Conservation (phyloP, 2,888 invertebrate species). For the Sussaba pulchella region DNA sequence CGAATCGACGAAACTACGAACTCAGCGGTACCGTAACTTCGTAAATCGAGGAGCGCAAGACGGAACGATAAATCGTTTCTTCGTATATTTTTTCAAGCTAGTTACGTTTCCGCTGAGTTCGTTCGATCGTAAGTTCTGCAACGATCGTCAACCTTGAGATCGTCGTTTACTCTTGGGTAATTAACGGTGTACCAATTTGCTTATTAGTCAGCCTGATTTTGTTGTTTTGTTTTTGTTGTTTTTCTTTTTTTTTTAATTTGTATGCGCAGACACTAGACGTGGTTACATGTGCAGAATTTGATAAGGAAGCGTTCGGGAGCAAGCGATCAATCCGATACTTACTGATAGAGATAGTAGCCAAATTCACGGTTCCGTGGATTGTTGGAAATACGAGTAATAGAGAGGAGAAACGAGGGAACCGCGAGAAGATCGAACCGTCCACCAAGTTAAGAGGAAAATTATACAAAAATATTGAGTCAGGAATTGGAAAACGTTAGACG, state of each 20-base stretch:
- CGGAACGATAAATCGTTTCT: no score
- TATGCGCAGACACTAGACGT: slow-evolving; percentile 6
- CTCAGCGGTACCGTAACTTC: slow-evolving; percentile 44
- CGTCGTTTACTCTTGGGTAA: slow-evolving; percentile 35
- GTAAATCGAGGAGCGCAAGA: no score
- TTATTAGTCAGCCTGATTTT: slow-evolving; percentile 44
- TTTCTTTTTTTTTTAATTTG: slow-evolving; percentile 20
- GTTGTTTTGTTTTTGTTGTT: no score
- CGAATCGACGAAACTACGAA: slow-evolving; percentile 51
- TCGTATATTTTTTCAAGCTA: no score
- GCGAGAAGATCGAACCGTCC: slow-evolving; percentile 81
- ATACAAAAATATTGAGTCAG: slow-evolving; percentile 74
- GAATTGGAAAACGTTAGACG: slow-evolving; percentile 11
- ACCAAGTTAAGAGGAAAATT: slow-evolving; percentile 82
- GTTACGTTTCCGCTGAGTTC: no score
- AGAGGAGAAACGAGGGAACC: slow-evolving; percentile 75
- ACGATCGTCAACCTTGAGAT: slow-evolving; percentile 25
- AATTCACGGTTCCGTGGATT: slow-evolving; percentile 60
- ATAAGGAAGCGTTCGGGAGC: slow-evolving; percentile 51
- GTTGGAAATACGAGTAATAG: slow-evolving; percentile 68
- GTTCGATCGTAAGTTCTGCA: slow-evolving; percentile 6
- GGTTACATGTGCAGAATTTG: slow-evolving; percentile 39
- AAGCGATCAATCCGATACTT: slow-evolving; percentile 79
- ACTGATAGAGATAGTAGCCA: slow-evolving; percentile 76
- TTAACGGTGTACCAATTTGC: slow-evolving; percentile 20